Evolutionary conservation across 2,797 vertebrate genomes (phyloP).

Genomic region (Muscicapa comitata): DNA sequence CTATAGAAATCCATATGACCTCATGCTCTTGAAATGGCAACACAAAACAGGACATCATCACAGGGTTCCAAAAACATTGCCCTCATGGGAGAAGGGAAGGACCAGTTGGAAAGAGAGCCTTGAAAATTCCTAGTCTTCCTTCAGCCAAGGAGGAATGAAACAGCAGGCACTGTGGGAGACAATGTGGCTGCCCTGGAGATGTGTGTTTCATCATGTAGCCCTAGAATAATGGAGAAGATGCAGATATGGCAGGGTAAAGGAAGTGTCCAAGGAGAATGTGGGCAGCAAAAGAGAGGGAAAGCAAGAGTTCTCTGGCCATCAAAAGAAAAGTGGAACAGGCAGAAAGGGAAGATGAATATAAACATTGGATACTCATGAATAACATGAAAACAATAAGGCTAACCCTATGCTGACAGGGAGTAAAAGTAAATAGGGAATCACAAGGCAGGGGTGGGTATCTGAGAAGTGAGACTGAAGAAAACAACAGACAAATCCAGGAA

Average conservation of each 20-base stretch:
- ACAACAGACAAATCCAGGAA: not conserved
- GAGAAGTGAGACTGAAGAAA: not conserved
- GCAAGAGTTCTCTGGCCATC: not conserved
- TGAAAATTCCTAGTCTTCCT: not conserved
- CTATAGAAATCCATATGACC: not conserved
- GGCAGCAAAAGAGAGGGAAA: fast-evolving
- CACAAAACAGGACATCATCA: not conserved
- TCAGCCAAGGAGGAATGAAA: not conserved
- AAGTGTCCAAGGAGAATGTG: fast-evolving
- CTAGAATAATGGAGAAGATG: not conserved
- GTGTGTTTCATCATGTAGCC: fast-evolving
- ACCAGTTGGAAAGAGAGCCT: not conserved
- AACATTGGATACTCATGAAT: not conserved
- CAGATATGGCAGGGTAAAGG: not conserved
- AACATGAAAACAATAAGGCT: not conserved
- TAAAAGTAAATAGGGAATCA: not conserved
- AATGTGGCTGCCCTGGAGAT: fast-evolving
- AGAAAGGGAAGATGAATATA: not conserved
- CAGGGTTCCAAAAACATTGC: not conserved
- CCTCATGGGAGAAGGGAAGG: fast-evolving
- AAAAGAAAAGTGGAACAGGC: not conserved
- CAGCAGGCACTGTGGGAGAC: fast-evolving
- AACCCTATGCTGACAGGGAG: not conserved
- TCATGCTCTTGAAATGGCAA: not conserved
- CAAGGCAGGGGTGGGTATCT: not conserved